These are phyloP conservation scores for Actias luna DNA, from an alignment of 2,888 invertebrate species.

Conservation along the genomic window DNA sequence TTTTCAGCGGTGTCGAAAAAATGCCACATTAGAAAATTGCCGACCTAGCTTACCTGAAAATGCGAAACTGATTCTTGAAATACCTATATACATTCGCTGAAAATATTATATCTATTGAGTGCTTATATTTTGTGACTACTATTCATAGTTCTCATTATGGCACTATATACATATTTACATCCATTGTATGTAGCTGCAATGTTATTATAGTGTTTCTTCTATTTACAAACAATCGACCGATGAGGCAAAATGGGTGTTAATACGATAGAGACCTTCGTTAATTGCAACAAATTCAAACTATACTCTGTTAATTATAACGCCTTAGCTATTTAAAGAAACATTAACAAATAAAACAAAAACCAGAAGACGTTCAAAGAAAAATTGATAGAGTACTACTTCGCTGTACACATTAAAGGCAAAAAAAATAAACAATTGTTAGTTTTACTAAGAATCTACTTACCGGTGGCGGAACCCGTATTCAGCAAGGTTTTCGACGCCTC, in stretches of 20 bases:
- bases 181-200: too few relatives aligned
- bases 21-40: too few relatives aligned
- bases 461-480: conserved; percentile 67
- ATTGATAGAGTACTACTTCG: neutral
- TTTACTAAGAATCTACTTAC: conserved; percentile 46
- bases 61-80: too few relatives aligned
- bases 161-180: too few relatives aligned
- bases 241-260: too few relatives aligned
- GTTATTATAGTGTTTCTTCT: neutral
- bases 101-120: too few relatives aligned
- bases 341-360: neutral
- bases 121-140: too few relatives aligned
- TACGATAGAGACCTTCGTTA: neutral
- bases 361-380: neutral
- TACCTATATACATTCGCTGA: too few relatives aligned
- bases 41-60: too few relatives aligned
- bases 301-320: neutral
- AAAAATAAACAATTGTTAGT: conserved; percentile 12
- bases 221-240: neutral
- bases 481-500: conserved; percentile 33
- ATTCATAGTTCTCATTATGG: too few relatives aligned
- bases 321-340: neutral
- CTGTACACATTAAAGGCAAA: neutral
- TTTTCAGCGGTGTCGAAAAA: too few relatives aligned
- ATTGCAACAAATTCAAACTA: neutral